Evolutionary conservation across 1,140 invertebrate genomes (phyloP), one percentile per base, ranked within the genome.

Genomic region (Trichonephila clavata): DNA sequence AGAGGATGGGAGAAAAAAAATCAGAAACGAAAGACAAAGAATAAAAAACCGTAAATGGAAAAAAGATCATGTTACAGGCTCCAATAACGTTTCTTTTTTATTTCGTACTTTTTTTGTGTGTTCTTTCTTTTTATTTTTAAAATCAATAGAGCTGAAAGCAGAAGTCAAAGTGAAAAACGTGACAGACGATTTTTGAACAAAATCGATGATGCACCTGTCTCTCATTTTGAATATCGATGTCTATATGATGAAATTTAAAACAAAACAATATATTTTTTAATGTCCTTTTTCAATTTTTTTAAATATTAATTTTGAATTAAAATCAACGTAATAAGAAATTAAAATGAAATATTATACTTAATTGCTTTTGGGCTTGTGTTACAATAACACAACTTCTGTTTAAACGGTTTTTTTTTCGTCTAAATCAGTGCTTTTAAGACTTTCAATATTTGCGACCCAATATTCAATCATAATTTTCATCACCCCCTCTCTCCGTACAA

Each of bases 31-130:
- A 92, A 86, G 63, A 92, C 91, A 59, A 92, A 86, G 50, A 92
- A 92, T 86, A 86, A 81, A 81, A 86, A 86, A 86, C 32, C 63
- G 81, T 92, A 92, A 92, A 92, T 92, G 91, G 91, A 92, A 92
- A 92, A 92, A 92, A 92, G 91, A 92, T 92, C 91, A 86, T 92
- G 50, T 92, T 92, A 92, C 91, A 92, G 39, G 39, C 91, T 92
- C 91, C 81, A 86, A 92, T 92, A 92, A 86, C 91, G 63, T 61
- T 43, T 84, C 84, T 81, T 92, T 90, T 60, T n/a, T 59, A 24
- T 57, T 92, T 84, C 43, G 8, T 90, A 39, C 50, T 57, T 59
- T 90, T 77, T 71, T 71, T 43, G 16, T 77, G 27, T 32, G 16
- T 61, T 21, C 16, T 32, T 77, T 77, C 16, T 77, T 77, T 32